Percentiles rank a stretch among this genome's conserved stretches.
These are phyloP conservation scores for Yponomeuta evonymella DNA, from an alignment of 2,888 invertebrate species.

Conservation along the genomic window DNA sequence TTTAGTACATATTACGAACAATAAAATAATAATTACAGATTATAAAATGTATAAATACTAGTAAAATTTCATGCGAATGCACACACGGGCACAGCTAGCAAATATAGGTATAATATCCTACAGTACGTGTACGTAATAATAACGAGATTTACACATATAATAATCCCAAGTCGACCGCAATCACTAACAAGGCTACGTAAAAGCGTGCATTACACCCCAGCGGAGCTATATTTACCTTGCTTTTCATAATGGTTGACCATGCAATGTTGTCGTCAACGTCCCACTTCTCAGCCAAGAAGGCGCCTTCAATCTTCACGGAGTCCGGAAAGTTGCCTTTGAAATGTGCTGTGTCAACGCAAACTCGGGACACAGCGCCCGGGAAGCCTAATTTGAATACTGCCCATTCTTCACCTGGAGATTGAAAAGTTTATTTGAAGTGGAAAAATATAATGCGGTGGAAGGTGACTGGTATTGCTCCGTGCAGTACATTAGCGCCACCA, in stretches of 20 bases:
- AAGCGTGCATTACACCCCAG: neutral
- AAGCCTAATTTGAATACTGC: constrained; percentile 77
- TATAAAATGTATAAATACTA: no score
- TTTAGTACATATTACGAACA: no score
- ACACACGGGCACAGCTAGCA: no score
- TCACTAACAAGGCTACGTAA: neutral
- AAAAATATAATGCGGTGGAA: neutral
- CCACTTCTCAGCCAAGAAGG: constrained; percentile 36
- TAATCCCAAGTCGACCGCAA: neutral
- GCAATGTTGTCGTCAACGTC: constrained; percentile 42
- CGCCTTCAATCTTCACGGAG: constrained; percentile 74
- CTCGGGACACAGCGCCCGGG: constrained; percentile 60
- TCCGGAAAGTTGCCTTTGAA: constrained; percentile 82
- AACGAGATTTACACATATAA: no score
- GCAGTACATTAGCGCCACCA: no score
- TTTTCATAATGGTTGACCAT: constrained; percentile 69
- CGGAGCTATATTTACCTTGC: constrained; percentile 57
- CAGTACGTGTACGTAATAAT: no score
- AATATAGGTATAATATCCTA: no score
- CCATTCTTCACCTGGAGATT: constrained; percentile 74
- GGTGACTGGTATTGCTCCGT: no score
- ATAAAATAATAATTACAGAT: no score
- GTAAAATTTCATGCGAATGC: no score
- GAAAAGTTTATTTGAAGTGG: constrained; percentile 12
- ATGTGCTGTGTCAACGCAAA: constrained; percentile 77